Evolutionary conservation across 1,140 invertebrate genomes (phyloP), one percentile per base, ranked within the genome.

Genomic region (Cydia amplana): DNA sequence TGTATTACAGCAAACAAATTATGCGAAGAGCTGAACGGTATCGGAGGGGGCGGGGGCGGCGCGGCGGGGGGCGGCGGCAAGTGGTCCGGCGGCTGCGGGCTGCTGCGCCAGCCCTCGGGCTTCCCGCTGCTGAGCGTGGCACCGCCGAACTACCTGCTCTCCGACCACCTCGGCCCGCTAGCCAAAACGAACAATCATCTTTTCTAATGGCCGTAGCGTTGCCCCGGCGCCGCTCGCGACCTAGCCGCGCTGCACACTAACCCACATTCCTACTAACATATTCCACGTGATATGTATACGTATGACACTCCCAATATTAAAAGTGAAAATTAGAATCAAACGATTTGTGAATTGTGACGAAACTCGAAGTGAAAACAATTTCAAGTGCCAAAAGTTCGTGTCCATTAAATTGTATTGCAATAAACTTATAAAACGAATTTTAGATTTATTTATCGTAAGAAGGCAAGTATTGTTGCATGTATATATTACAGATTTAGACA

Each of bases 121-220:
- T 92, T 92, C 79, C 91, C 91, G 1, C 85, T 92, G 0, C 86
- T 92, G 5, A 88, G 91, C 10, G 91, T 92, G 18, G 89, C 89
- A 16, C 91, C 91, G 9, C 91, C 90, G 78, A 92, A 92, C 84
- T 92, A 92, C 77, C 83, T 92, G 28, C 88, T 92, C 60, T 92
- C 91, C 36, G 91, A 92, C 82, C 91, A 91, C 76, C 88, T 91
- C 76, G 91, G 91, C 32, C 89, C 90, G 18, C 87, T 92, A 74
- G 89, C 90, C 75, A 92, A 92, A 87, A 86, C 90, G 76, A 91
- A 91, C 82, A 93, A 93, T 85, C 91, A 93, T 87, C 91, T 93
- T 88, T 93, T 93, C 89, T 93, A 93, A 93, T 91, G 87, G 86
- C 81, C 80, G 79, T 85, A 87, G 78, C 79, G 75, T 60, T 60